phyloP scores from a whole-genome alignment of 2,888 invertebrate genomes.

The Sinelater perroti region DNA sequence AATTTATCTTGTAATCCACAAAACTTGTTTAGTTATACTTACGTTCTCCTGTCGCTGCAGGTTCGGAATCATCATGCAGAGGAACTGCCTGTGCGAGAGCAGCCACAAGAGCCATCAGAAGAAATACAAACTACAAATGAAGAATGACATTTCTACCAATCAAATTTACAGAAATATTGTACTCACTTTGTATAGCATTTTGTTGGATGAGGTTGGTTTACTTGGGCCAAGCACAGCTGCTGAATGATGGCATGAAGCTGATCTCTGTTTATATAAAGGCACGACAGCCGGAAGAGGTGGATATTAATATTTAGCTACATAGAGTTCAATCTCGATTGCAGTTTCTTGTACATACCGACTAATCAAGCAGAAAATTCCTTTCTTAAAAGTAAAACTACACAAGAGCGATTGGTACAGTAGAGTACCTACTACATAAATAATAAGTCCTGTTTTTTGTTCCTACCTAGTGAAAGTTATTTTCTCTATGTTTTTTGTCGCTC shows the following conservation, averaged over 20 bases:
- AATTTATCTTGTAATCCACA: neutral
- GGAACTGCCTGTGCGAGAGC: constrained; percentile 28
- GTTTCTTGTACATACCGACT: neutral
- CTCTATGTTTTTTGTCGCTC: too few relatives aligned
- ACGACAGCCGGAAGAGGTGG: neutral
- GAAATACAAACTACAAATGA: constrained; percentile 27
- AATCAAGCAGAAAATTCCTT: constrained; percentile 31
- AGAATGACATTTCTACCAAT: neutral
- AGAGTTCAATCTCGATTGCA: constrained; percentile 12
- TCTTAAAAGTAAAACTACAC: constrained; percentile 28
- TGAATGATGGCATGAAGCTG: neutral
- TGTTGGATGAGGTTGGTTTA: constrained; percentile 9
- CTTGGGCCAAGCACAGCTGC: too few relatives aligned
- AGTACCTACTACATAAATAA: constrained; percentile 5
- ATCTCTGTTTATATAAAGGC: constrained; percentile 22
- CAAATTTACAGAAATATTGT: neutral
- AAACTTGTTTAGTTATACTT: constrained; percentile 32
- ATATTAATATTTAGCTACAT: constrained; percentile 7
- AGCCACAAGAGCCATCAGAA: constrained; percentile 21
- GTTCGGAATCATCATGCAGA: constrained; percentile 44
- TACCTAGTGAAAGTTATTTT: constrained; percentile 38
- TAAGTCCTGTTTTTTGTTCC: constrained; percentile 8
- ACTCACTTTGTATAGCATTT: constrained; percentile 29
- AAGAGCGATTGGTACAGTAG: constrained; percentile 16
- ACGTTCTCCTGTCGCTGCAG: constrained; percentile 47